Base-by-base conservation (phyloP, 2,797 vertebrate species). In the Eutrigla gurnardus region DNA sequence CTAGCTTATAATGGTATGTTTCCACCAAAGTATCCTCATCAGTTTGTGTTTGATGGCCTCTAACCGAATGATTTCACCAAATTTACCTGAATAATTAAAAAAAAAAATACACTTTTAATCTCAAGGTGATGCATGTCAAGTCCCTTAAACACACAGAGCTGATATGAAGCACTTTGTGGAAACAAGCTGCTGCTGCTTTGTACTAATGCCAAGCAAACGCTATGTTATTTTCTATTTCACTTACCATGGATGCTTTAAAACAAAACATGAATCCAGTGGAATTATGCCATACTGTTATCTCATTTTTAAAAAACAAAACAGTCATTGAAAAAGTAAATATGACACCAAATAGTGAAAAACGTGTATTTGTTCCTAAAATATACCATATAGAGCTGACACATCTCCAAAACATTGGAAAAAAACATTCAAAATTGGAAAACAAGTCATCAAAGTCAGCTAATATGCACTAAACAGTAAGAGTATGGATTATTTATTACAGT, bases 21-120 rank as follows among this genome's bases (percentile, higher is more conserved):
- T 90, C 52, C 84, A 85, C 25, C 67, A 91, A 93, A 93, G 85
- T 65, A 46, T 89, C 37, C 65, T 52, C 49, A 86, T 85, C 86
- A 84, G 82, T 0, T 61, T 82, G 76, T 90, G 78, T 82, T 85
- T 65, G 42, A 64, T 17, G 58, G 54, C 40, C 54, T 39, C 10
- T 12, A 18, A 63, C 12, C 15, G 36, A 17, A 45, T 4, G 1
- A 5, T 13, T 74, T 70, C 36, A 72, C 43, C 6, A 72, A 54
- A 74, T 73, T 13, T 1, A 4, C 14, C 8, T 2, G 7, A 69
- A 65, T 35, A 32, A 58, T 10, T 36, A 2, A 10, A 54, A 70
- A 18, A 15, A 55, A 50, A 36, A 62, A 59, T 3, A 15, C 3
- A 36, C 15, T 17, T 15, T 59, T 5, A 10, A 33, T 3, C 15